Conservation (phyloP, 35 echinoderm and acorn worm genomes). For the Lytechinus pictus region DNA sequence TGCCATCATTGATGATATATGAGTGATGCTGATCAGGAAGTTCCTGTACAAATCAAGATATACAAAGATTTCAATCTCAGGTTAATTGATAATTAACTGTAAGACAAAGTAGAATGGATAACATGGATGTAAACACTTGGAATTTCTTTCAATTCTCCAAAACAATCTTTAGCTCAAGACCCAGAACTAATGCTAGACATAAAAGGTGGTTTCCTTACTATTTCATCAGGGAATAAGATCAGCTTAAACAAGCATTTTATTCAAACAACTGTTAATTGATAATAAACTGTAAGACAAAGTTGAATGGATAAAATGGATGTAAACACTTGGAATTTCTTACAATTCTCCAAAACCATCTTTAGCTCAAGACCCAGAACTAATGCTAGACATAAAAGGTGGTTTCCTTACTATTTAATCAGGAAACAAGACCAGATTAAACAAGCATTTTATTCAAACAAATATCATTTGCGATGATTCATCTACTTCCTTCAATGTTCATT, state of each 20-base stretch:
- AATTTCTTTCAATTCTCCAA: neutral
- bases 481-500: no score
- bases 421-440: no score
- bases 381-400: neutral
- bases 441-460: no score
- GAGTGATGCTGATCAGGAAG: constrained; percentile 91
- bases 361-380: neutral
- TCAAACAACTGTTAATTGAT: neutral
- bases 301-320: neutral
- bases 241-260: no score
- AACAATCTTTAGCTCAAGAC: neutral
- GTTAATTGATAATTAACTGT: neutral
- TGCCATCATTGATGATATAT: constrained; percentile 88
- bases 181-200: neutral
- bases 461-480: neutral
- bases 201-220: neutral
- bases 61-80: neutral
- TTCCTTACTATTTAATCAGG: no score
- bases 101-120: neutral
- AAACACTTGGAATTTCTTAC: neutral
- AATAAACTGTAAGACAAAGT: neutral
- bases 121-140: neutral
- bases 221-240: no score
- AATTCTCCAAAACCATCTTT: neutral
- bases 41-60: constrained; percentile 49